These are phyloP conservation scores for Rhodeus uyekii DNA, from an alignment of 2,797 vertebrate species.

Conservation along the genomic window DNA sequence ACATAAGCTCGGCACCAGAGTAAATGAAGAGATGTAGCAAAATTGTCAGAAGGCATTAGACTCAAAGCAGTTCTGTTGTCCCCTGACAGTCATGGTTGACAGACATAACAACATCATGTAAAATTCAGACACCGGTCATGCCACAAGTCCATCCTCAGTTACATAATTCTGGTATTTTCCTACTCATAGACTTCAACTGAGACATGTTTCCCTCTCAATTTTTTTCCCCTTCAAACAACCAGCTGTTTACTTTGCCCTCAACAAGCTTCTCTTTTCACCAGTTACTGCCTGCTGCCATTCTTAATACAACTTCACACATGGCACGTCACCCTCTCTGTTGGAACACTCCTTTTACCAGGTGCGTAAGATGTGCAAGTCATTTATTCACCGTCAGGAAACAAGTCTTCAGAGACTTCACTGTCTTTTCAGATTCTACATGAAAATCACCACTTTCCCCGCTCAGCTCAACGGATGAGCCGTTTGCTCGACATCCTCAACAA, in stretches of 20 bases:
- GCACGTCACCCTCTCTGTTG: slow-evolving; percentile 2
- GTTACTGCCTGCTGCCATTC: slow-evolving; percentile 31
- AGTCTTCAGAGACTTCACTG: slow-evolving; percentile 29
- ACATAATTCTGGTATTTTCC: slow-evolving; percentile 42
- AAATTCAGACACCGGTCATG: slow-evolving; percentile 51
- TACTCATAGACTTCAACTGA: slow-evolving; percentile 1
- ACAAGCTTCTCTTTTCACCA: slow-evolving; percentile 27
- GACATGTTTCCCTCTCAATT: background rate
- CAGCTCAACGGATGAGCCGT: slow-evolving; percentile 5
- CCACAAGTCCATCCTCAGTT: slow-evolving; percentile 23
- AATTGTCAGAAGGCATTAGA: slow-evolving; percentile 64
- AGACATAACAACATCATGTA: slow-evolving; percentile 54
- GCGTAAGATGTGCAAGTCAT: slow-evolving; percentile 10
- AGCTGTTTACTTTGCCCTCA: slow-evolving; percentile 48
- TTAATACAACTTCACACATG: slow-evolving; percentile 28
- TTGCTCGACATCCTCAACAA: slow-evolving; percentile 36
- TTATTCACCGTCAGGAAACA: slow-evolving; percentile 13
- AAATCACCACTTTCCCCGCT: slow-evolving; percentile 17
- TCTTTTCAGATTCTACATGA: slow-evolving; percentile 16
- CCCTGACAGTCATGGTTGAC: slow-evolving; percentile 54
- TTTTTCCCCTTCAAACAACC: background rate
- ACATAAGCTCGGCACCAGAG: slow-evolving; percentile 63
- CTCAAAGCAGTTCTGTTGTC: slow-evolving; percentile 60
- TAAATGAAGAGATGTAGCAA: slow-evolving; percentile 62
- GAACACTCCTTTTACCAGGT: slow-evolving; percentile 25